These are phyloP conservation scores for Tarsius wallacei DNA, from an alignment of 2,797 vertebrate genomes.

Conservation along the genomic window DNA sequence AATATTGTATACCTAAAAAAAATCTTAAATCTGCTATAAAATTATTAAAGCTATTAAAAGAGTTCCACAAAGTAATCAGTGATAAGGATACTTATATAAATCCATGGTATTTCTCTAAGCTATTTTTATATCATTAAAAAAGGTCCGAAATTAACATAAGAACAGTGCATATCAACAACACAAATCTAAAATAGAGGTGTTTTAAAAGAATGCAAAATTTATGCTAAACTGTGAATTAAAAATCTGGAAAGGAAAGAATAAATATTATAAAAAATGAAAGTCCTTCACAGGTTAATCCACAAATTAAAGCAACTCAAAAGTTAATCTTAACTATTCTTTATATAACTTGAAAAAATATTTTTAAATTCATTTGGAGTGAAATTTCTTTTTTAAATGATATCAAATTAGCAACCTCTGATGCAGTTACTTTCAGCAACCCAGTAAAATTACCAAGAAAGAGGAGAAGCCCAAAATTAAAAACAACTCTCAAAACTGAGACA, in stretches of 20 bases:
- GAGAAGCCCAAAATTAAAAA: conserved; percentile 72
- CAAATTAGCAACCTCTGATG: conserved; percentile 75
- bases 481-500: conserved; percentile 67
- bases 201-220: conserved; percentile 53
- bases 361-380: conserved; percentile 75
- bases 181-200: conserved; percentile 40
- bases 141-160: conserved; percentile 53
- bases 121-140: conserved; percentile 25
- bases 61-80: conserved; percentile 14
- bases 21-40: conserved; percentile 21
- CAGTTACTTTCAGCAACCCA: conserved; percentile 69
- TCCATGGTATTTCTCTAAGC: neutral
- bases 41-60: conserved; percentile 39
- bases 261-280: conserved; percentile 47
- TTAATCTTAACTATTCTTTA: conserved; percentile 71
- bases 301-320: conserved; percentile 63
- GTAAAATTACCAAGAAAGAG: conserved; percentile 68
- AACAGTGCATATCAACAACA: conserved; percentile 21
- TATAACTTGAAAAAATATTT: conserved; percentile 77
- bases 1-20: neutral
- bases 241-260: conserved; percentile 57
- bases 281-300: conserved; percentile 45
- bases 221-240: conserved; percentile 56
- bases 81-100: neutral
- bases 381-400: conserved; percentile 76